Conservation (phyloP, 1,140 invertebrate species). For the Calycopis cecrops region DNA sequence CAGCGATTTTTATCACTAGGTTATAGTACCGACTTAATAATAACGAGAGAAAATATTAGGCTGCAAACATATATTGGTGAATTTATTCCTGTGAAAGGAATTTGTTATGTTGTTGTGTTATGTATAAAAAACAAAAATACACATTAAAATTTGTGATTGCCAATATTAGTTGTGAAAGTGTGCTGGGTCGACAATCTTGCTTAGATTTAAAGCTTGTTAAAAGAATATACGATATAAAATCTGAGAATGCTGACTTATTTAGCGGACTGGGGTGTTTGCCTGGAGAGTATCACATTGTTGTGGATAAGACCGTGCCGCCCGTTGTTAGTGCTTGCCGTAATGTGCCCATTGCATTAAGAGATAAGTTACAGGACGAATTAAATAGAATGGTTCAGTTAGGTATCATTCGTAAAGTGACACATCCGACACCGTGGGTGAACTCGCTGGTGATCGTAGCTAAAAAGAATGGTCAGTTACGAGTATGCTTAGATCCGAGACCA, state of each 20-base stretch:
- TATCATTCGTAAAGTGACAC: conserved; percentile 19
- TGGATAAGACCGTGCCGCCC: conserved; percentile 24
- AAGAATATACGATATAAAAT: conserved; percentile 15
- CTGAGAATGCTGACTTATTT: conserved; percentile 27
- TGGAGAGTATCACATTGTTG: conserved; percentile 26
- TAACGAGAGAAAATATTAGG: conserved; percentile 3
- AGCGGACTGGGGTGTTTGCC: conserved; percentile 28
- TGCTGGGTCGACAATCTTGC: too few relatives aligned
- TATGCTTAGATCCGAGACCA: too few relatives aligned
- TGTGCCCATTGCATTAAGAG: too few relatives aligned
- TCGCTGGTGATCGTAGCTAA: conserved; percentile 17
- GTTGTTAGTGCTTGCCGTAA: conserved; percentile 21
- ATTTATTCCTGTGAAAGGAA: conserved; percentile 4
- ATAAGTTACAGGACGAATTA: conserved; percentile 25
- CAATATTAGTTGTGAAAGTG: not conserved
- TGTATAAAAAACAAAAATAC: too few relatives aligned
- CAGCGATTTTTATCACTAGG: too few relatives aligned
- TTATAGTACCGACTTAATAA: not conserved
- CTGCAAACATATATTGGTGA: conserved; percentile 8
- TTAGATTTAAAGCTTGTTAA: too few relatives aligned
- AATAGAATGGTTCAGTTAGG: conserved; percentile 25
- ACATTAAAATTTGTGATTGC: too few relatives aligned
- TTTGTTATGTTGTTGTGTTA: too few relatives aligned
- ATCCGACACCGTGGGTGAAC: conserved; percentile 18
- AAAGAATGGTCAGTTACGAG: too few relatives aligned